Evolutionary conservation across 2,888 invertebrate genomes (phyloP), one percentile per base, ranked within the genome.

Genomic region (Hermodice carunculata): DNA sequence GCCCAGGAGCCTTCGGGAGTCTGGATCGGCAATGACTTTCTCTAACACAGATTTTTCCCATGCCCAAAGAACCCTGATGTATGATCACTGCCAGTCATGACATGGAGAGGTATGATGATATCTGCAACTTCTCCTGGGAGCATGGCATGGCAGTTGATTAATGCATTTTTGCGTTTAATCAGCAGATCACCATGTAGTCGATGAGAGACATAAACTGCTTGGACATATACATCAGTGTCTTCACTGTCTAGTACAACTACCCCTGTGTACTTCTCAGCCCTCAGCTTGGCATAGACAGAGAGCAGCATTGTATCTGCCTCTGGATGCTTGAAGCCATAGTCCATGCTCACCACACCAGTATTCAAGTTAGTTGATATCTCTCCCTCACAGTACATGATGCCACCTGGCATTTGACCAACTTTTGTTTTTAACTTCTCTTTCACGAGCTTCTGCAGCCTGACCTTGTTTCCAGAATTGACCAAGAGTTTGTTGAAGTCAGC

Each of bases 161-260:
- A 17, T 11, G 8, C 46, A 46, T 8, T 19, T 19, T 46, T 46
- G 46, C 46, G 46, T 19, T 46, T 46, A 46, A 46, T 46, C 17
- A 46, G 17, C 14, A 46, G 46, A 46, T 46, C 46, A 46, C 46
- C 46, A 17, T 46, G 46, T 11, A 46, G 14, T 46, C 19, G 8
- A 17, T 46, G 46, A 17, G 46, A 11, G 19, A 46, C 46, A 46
- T 46, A 46, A 19, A 19, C 46, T 17, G 46, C 46, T 19, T 46
- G 46, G 46, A 46, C 46, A 46, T 46, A 46, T 8, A 46, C 46
- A 19, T 46, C 46, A 17, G 14, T n/a, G n/a, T n/a, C n/a, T n/a
- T n/a, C n/a, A n/a, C n/a, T n/a, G n/a, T n/a, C n/a, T n/a, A n/a
- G n/a, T 17, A 46, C 46, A 46, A 46, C 46, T 17, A 19, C 8